These are phyloP conservation scores for Platysteira castanea DNA, from an alignment of 2,113 vertebrate species.

Conservation along the genomic window DNA sequence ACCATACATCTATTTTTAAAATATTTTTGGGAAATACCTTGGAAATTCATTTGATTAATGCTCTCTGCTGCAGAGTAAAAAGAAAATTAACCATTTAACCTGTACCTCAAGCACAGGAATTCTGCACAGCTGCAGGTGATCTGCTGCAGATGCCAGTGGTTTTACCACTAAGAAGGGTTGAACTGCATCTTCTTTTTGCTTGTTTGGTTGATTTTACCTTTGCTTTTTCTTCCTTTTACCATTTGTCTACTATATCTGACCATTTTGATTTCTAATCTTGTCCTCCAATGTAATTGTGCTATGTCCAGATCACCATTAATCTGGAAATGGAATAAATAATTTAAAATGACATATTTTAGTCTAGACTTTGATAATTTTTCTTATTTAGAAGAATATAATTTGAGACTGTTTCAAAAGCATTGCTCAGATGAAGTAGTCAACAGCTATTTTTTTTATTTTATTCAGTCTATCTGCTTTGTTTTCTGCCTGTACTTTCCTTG, in stretches of 20 bases:
- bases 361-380: background rate
- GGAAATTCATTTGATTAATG: background rate
- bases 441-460: rapidly evolving
- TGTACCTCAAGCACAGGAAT: background rate
- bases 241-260: background rate
- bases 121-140: background rate
- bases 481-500: background rate
- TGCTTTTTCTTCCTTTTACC: background rate
- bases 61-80: background rate
- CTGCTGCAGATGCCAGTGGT: background rate
- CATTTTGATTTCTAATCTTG: background rate
- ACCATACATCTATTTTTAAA: background rate
- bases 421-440: background rate
- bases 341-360: background rate
- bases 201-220: background rate
- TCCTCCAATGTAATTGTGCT: background rate
- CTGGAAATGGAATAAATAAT: background rate
- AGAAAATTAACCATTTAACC: background rate
- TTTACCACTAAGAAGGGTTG: background rate
- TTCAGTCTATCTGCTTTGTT: background rate
- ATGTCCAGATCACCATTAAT: background rate
- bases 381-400: background rate
- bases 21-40: background rate
- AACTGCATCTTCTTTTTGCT: background rate
- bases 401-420: background rate